A percentile compares a stretch with the other conserved stretches of the same genome.
phyloP scores from a whole-genome alignment of 2,888 invertebrate species.

The Agriopis marginaria region DNA sequence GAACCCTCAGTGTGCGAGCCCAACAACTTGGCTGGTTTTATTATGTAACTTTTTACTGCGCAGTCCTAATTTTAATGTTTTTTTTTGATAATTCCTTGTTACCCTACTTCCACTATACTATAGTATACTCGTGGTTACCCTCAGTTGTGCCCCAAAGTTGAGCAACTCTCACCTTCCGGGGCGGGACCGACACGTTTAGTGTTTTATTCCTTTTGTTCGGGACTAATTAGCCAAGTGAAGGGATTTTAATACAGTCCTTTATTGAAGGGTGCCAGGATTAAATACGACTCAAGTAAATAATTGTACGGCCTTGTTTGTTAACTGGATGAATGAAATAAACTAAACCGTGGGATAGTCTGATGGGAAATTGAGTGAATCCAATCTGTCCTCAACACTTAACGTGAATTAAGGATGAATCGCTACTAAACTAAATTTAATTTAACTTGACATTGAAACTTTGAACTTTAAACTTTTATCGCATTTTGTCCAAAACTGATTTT shows the following conservation, averaged over 20 bases:
- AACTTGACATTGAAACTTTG: no score
- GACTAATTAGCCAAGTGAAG: conserved; percentile 24
- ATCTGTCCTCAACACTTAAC: no score
- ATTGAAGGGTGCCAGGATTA: conserved; percentile 12
- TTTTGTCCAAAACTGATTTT: no score
- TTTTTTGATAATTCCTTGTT: neutral
- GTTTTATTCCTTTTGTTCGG: conserved; percentile 35
- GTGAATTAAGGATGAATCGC: no score
- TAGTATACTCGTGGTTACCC: conserved; percentile 7
- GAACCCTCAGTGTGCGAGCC: no score
- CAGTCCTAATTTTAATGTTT: no score
- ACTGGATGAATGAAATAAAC: neutral
- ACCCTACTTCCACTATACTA: neutral
- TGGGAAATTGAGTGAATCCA: no score
- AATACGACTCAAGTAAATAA: conserved; percentile 7
- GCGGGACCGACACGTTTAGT: conserved; percentile 20
- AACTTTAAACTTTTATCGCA: no score
- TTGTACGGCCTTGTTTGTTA: neutral
- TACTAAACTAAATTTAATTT: no score
- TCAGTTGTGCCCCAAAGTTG: conserved; percentile 39
- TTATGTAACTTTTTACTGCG: no score
- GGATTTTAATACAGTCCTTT: conserved; percentile 27
- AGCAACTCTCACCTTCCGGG: conserved; percentile 27
- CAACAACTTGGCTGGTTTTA: no score
- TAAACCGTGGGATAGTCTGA: neutral